Evolutionary conservation across 2,888 invertebrate genomes (phyloP), one percentile per base, ranked within the genome.

Genomic region (Clusia tigrina): DNA sequence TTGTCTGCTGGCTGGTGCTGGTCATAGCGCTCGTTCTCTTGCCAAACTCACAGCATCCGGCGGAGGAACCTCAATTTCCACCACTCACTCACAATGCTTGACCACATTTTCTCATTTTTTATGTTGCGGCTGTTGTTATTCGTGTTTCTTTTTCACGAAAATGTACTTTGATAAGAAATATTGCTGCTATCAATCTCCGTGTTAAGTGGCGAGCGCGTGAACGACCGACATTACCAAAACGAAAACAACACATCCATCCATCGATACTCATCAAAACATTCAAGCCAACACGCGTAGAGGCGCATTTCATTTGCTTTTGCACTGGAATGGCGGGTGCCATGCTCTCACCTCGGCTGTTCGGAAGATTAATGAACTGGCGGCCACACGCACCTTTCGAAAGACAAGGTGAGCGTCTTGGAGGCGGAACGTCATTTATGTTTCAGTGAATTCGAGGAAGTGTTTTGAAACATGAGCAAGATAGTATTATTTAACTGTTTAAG

Each of bases 181-280:
- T 74, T 74, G 74, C 74, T 74, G 76, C 69, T 68, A 74, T 74
- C 74, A 77, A 74, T 74, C 74, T 77, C 65, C 63, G 67, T 68
- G 74, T 71, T 74, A 74, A 74, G 74, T 74, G 74, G 74, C 58
- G 38, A 53, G 23, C 63, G 48, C 48, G 48, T 22, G 42, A 32
- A 32, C 32, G 6, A 42, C 3, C 48, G 18, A 48, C 18, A 48
- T 48, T 22, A 48, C n/a, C 42, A 42, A 42, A 42, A 42, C n/a
- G n/a, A 42, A 42, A 42, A 42, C n/a, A 42, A 42, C 12, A 2
- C 48, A 48, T 3, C 18, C 48, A 48, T 48, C 20, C 48, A 48
- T 48, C 20, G 22, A 22, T 22, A 48, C 22, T 15, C 48, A 48
- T 48, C 48, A 48, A 48, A 48, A n/a, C n/a, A 48, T 48, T 48